Percentiles rank a stretch among this genome's conserved stretches.
Conservation (phyloP, 2,888 invertebrate genomes). For the Anagyrus pseudococci region DNA sequence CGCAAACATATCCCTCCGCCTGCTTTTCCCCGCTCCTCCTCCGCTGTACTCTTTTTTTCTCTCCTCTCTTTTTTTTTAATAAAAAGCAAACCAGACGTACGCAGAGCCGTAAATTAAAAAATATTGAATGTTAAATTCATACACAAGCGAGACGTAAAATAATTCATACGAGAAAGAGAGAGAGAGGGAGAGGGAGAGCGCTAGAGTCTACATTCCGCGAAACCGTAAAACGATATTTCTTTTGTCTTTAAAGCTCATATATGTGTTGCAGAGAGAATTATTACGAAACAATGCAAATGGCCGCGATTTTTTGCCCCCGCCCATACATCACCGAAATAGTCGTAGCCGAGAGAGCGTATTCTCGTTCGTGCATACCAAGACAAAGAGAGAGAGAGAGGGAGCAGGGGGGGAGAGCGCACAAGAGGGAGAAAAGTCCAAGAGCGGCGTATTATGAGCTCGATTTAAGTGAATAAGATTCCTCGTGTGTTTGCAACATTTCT, state of each 20-base stretch:
- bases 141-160: background rate
- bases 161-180: constrained; percentile 15
- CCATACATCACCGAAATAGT: constrained; percentile 30
- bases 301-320: constrained; percentile 12
- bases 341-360: constrained; percentile 4
- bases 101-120: constrained; percentile 24
- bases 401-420: background rate
- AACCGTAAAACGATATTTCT: constrained; percentile 24
- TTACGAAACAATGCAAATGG: constrained; percentile 37
- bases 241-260: constrained; percentile 23
- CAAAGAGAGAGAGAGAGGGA: no score
- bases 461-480: constrained; percentile 32
- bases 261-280: constrained; percentile 25
- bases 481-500: constrained; percentile 31
- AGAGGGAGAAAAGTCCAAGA: constrained; percentile 24
- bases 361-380: constrained; percentile 29
- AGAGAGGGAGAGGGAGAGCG: no score
- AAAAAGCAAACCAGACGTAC: no score
- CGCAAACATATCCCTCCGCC: no score
- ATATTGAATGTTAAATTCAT: background rate
- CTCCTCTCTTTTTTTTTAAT: no score
- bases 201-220: background rate
- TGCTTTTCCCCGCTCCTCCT: no score
- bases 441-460: constrained; percentile 29
- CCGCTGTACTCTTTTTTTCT: no score